Base-by-base conservation (phyloP, 2,888 invertebrate genomes). In the Cephalotes varians region DNA sequence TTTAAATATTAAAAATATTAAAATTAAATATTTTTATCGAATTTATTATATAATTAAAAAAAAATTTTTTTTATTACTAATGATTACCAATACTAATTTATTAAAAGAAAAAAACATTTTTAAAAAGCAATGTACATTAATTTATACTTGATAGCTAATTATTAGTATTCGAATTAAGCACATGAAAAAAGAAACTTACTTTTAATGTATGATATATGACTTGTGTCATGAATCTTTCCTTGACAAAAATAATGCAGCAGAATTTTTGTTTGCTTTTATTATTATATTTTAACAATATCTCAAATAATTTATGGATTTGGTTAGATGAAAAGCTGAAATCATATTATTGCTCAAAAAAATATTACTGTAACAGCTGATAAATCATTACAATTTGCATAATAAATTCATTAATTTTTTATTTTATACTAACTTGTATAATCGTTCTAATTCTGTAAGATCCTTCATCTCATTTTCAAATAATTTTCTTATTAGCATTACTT, bases 191-290 rank as follows among this genome's bases (percentile, higher is more conserved):
- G 31, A 60, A 60, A 31, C 73, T 84, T 92, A 95, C 95, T 90
- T 96, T 95, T 5, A 98, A 90, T 4, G 98, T 92, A 84, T 97
- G 96, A 92, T 96, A 97, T 0, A 98, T 91, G 9, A 97, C 95
- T 94, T 97, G 97, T 0, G 98, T 97, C 0, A 97, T 97, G 88
- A 97, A 97, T 67, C 98, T 95, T 87, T 97, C 95, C 90, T 96
- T 95, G 0, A 97, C 97, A 93, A 98, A 98, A 83, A 98, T 95
- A 25, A 98, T 96, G 0, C 96, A 96, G 72, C 96, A 97, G 12
- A 97, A 94, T 7, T 95, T 95, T 88, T 96, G 95, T 18, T 93
- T 1, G 1, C 0, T 4, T 2, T 62, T 56, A 69, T 0, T 95
- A 95, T 92, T 95, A 96, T 90, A 96, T 51, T 95, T 95, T 79